Evolutionary conservation across 1,140 invertebrate genomes (phyloP), one percentile per base, ranked within the genome.

Genomic region (Macrostomum lignano): DNA sequence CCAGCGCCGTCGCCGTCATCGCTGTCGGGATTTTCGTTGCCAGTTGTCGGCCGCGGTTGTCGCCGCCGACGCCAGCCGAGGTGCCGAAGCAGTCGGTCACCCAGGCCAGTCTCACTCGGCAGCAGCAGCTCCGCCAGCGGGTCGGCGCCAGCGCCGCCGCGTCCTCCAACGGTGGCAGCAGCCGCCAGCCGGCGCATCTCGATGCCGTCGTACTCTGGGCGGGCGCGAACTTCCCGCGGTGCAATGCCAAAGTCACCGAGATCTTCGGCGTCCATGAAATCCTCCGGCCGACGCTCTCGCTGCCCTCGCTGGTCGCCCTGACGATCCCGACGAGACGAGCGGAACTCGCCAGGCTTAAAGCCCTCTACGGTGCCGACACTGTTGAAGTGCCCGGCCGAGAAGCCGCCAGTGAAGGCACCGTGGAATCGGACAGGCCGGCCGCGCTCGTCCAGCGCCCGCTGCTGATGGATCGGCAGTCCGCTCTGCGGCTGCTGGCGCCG

Each of bases 191-290:
- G 14, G 14, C 19, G 6, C 7, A 33, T n/a, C 14, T 33, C 10
- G 11, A 9, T 9, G 11, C 17, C 19, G 20, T 36, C 25, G 19
- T 54, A 76, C 40, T 76, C 70, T 15, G 64, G 63, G 1, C 69
- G 73, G 7, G 78, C 70, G 42, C 71, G 65, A 26, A 82, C 64
- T 5, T 68, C 67, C 42, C 72, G 70, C 1, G 81, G 78, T 4
- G 86, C 84, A 41, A 98, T 88, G 34, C 88, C 88, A 64, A 78
- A 79, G 49, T 82, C 74, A 15, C 74, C 69, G 17, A 77, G 65
- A 57, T 98, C 88, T 66, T 96, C 88, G 17, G 84, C 74, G 59
- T 98, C 91, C 88, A 98, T 98, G 52, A 79, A 96, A 61, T 94
- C 82, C 58, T 86, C 71, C 28, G 52, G 52, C 38, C 29, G 40